Evolutionary conservation across 2,888 invertebrate genomes (phyloP).

Genomic region (Chalcosyrphus nemorum): DNA sequence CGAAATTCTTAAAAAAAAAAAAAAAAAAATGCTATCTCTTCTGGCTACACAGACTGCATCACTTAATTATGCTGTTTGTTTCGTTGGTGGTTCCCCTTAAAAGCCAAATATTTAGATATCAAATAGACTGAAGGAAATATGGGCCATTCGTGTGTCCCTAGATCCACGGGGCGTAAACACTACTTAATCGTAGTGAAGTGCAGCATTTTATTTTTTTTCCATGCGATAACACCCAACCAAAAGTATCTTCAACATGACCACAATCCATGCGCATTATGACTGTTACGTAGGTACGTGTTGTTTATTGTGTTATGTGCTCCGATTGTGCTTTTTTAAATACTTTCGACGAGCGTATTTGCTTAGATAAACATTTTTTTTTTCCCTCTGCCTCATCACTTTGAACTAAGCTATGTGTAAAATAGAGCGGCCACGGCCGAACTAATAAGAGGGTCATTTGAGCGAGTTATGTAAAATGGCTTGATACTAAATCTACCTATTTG

Average conservation of each 20-base stretch:
- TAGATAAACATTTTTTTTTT: constrained; percentile 13
- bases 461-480: constrained; percentile 29
- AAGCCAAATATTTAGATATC: constrained; percentile 17
- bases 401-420: constrained; percentile 4
- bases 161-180: neutral
- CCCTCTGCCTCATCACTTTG: neutral
- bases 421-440: constrained; percentile 39
- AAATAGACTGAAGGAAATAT: constrained; percentile 11
- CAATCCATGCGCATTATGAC: constrained; percentile 27
- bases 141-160: neutral
- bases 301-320: constrained; percentile 24
- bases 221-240: neutral
- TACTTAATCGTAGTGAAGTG: neutral
- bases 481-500: neutral
- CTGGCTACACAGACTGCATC: neutral
- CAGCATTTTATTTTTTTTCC: neutral
- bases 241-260: neutral
- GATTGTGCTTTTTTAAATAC: constrained; percentile 9
- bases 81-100: neutral
- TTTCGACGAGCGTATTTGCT: constrained; percentile 8
- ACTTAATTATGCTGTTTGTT: neutral
- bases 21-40: too few species aligned
- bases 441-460: constrained; percentile 39
- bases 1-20: neutral
- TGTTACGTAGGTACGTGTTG: constrained; percentile 19